Evolutionary conservation across 2,113 vertebrate genomes (phyloP), one percentile per base, ranked within the genome.

Genomic region (Cynopterus brachyotis): DNA sequence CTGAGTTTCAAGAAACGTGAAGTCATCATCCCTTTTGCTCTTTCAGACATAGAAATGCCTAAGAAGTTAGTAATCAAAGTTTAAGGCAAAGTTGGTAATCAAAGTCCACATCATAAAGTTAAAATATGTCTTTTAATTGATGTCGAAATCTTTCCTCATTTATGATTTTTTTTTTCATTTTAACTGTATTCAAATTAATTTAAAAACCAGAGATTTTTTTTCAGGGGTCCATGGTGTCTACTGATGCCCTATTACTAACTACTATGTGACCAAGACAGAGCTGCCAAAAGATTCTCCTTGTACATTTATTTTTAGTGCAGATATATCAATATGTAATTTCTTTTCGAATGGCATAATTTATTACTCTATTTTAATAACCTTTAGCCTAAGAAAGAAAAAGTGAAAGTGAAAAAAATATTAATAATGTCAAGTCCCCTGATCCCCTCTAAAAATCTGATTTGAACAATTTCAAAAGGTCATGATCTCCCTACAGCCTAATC

Each of bases 251-350:
- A 5, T 72, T 78, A 24, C 59, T 57, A 9, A 47, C 67, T 22
- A 16, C 50, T 47, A 35, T 35, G 28, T 30, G 55, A 37, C 7
- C 57, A 82, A 69, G 73, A 67, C 0, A 82, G 20, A 93, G 28
- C 26, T 73, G 50, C 28, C 47, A 15, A 72, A 89, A 69, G 28
- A 2, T 53, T 66, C 45, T 86, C 40, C 50, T 37, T 66, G 5
- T 59, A n/a, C 50, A 53, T 69, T 85, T 47, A 93, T 89, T 95
- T 87, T 86, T 73, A 89, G 35, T n/a, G 16, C 85, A 85, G 15
- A 82, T 57, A 76, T 64, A 85, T 57, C 55, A 93, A 97, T 89
- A 94, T 62, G 57, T 7, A 62, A 89, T 85, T 94, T 92, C 50
- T 69, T 45, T 91, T 79, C 47, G 42, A 60, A 73, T 84, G 17